Base-by-base conservation (phyloP, 1,140 invertebrate genomes). In the Coelopa frigida region DNA sequence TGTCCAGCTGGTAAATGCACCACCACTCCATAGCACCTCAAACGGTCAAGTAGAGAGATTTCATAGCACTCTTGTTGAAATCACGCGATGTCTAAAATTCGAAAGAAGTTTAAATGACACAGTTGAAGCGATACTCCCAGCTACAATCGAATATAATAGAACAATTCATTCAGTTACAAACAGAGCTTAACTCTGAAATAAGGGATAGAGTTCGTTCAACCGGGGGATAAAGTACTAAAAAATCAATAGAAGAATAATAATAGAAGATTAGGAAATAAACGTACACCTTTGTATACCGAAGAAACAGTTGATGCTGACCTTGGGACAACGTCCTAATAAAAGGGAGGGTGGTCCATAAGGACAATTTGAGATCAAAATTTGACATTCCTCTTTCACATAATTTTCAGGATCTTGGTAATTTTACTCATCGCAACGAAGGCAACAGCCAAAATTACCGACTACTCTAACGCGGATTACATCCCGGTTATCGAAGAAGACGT, bases 1-100 rank as follows among this genome's bases (percentile, higher is more conserved):
- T 22, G 15, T 45, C 1, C n/a, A 45, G 12, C 29, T 53, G 12
- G 12, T 24, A 0, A 53, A 38, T 17, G 22, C 37, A 8, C 42
- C 42, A 11, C 46, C 51, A 10, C 24, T 50, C 4, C 51, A 51
- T 24, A 51, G 44, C 24, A 33, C 45, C 2, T 51, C 43, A 23
- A 55, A 53, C 32, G 51, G 46, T 14, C 44, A 51, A 35, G 35
- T 51, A 15, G 44, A 51, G 20, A 48, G 54, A 23, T 51, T 54
- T 38, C 35, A 55, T 23, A 53, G 51, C 18, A 51, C 46, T 5
- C 15, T 54, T 18, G 21, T 41, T 8, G 40, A 54, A 39, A 46
- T 49, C 3, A 44, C 43, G 8, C n/a, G 40, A 17, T 54, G 54
- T 33, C 32, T 51, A 6, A 56, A 48, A 39, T 21, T 51, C 11